phyloP scores from a whole-genome alignment of 23 tunicate species.

The Phallusia fumigata region DNA sequence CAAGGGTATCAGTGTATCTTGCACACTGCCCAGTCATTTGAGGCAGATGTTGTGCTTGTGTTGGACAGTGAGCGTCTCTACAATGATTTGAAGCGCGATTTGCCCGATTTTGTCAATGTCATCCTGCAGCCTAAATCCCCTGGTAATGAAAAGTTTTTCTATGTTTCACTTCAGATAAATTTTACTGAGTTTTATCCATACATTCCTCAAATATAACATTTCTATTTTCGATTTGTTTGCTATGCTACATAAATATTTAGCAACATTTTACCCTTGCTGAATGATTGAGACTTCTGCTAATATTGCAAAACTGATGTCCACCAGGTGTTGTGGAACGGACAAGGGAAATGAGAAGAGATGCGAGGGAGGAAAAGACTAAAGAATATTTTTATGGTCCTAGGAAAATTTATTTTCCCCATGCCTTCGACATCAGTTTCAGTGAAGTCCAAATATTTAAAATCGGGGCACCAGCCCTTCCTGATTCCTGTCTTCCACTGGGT shows the following conservation, averaged over 20 bases:
- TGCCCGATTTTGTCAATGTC: constrained; percentile 88
- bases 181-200: too few species aligned
- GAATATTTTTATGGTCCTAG: constrained; percentile 92
- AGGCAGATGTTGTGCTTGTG: constrained; percentile 87
- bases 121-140: constrained; percentile 85
- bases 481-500: constrained; percentile 85
- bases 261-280: too few species aligned
- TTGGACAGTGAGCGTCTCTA: constrained; percentile 84
- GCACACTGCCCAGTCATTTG: constrained; percentile 76
- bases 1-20: constrained; percentile 83
- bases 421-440: constrained; percentile 66
- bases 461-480: constrained; percentile 90
- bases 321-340: constrained; percentile 88
- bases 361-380: constrained; percentile 61
- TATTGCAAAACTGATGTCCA: not conserved
- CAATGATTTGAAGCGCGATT: constrained; percentile 84
- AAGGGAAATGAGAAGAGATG: constrained; percentile 67
- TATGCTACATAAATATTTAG: too few species aligned
- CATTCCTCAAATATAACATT: too few species aligned
- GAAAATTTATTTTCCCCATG: constrained; percentile 81
- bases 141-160: constrained; percentile 22
- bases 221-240: too few species aligned
- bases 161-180: too few species aligned
- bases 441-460: constrained; percentile 79
- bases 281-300: too few species aligned